A percentile compares a stretch with the other conserved stretches of the same genome.
Conservation (phyloP, 2,888 invertebrate genomes). For the Pandemis corylana region DNA sequence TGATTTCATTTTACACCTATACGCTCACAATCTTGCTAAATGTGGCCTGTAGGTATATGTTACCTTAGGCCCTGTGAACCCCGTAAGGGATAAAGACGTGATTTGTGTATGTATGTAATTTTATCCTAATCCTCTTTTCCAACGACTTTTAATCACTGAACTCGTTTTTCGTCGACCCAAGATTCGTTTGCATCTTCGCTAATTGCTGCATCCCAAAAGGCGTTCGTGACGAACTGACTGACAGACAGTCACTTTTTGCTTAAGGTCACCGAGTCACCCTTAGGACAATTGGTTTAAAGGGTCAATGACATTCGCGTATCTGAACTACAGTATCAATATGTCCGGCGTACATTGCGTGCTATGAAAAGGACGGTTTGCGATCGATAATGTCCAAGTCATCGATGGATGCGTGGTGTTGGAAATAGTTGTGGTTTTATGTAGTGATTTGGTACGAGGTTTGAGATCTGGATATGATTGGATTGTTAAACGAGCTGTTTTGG, state of each 20-base stretch:
- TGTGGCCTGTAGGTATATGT: too few species aligned
- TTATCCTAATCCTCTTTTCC: not conserved
- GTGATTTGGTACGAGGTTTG: not conserved
- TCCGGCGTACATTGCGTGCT: not conserved
- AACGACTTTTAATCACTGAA: not conserved
- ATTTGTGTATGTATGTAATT: too few species aligned
- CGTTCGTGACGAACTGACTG: slow-evolving; percentile 19
- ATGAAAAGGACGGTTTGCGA: not conserved
- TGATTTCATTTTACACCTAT: too few species aligned
- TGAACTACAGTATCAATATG: not conserved
- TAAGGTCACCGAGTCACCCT: slow-evolving; percentile 34
- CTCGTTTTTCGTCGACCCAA: not conserved
- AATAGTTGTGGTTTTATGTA: not conserved
- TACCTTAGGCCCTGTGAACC: too few species aligned
- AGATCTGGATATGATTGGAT: slow-evolving; percentile 39
- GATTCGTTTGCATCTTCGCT: slow-evolving; percentile 17
- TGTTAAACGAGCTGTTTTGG: slow-evolving; percentile 20
- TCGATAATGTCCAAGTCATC: not conserved
- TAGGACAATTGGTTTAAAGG: slow-evolving; percentile 38
- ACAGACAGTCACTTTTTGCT: slow-evolving; percentile 19
- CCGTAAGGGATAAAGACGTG: too few species aligned
- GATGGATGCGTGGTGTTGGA: not conserved
- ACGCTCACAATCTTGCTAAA: too few species aligned
- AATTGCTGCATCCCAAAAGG: slow-evolving; percentile 20
- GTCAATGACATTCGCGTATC: slow-evolving; percentile 35